A percentile compares a stretch with the other conserved stretches of the same genome.
Evolutionary conservation across 1,140 invertebrate genomes (phyloP).

Genomic region (Coboldia fuscipes): DNA sequence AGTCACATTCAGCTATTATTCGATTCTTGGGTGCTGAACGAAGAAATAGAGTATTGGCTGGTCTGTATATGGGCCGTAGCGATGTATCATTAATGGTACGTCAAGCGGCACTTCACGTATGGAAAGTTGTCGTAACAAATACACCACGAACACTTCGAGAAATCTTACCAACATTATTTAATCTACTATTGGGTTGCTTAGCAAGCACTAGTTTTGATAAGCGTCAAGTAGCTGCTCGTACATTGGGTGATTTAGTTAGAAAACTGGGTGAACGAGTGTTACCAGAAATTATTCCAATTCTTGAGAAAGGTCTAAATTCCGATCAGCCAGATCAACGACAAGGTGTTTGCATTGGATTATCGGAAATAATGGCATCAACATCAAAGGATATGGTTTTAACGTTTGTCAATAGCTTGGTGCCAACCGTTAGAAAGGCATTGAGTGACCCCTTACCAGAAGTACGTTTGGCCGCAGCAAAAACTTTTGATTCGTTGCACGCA

Average conservation of each 20-base stretch:
- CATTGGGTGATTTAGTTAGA: constrained; percentile 88
- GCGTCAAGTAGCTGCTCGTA: constrained; percentile 83
- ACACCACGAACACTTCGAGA: constrained; percentile 90
- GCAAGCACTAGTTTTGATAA: constrained; percentile 93
- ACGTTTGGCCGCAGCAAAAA: constrained; percentile 80
- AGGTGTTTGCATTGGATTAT: constrained; percentile 94
- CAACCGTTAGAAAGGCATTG: constrained; percentile 83
- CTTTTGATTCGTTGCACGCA: constrained; percentile 87
- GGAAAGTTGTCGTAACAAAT: constrained; percentile 96
- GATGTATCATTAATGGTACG: constrained; percentile 93
- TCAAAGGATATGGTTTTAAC: constrained; percentile 85
- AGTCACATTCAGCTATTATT: constrained; percentile 82
- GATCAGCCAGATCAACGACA: constrained; percentile 82
- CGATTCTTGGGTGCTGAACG: constrained; percentile 68
- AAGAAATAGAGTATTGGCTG: constrained; percentile 81
- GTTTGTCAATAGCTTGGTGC: constrained; percentile 90
- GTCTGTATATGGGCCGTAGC: constrained; percentile 91
- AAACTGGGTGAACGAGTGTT: constrained; percentile 95
- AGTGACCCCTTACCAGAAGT: constrained; percentile 87
- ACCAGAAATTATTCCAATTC: constrained; percentile 94
- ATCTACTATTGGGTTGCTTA: constrained; percentile 73
- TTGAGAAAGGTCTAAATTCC: constrained; percentile 82
- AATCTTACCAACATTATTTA: constrained; percentile 88
- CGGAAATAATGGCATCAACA: constrained; percentile 94
- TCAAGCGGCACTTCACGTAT: constrained; percentile 92